Conservation (phyloP, 2,888 invertebrate genomes). For the Caenorhabditis macrosperma region DNA sequence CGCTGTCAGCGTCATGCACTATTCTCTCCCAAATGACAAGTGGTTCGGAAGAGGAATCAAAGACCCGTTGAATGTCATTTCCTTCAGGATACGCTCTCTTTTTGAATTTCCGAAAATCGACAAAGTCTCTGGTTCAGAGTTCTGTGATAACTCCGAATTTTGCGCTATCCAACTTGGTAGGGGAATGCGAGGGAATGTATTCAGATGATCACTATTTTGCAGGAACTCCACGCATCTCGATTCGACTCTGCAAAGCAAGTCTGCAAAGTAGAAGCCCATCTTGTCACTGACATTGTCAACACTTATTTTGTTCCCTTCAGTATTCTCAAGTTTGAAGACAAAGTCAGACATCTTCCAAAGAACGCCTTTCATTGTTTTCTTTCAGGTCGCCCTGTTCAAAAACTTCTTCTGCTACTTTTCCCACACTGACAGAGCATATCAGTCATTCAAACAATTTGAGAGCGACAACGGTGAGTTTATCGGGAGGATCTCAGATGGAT, state of each 20-base stretch:
- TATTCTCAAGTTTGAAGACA: slow-evolving; percentile 69
- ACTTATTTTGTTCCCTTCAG: slow-evolving; percentile 75
- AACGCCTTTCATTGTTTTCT: neutral
- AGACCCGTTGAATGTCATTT: neutral
- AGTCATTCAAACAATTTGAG: slow-evolving; percentile 73
- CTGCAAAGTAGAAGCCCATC: slow-evolving; percentile 75
- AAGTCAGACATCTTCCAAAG: slow-evolving; percentile 48
- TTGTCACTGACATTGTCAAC: slow-evolving; percentile 76
- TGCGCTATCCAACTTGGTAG: slow-evolving; percentile 31
- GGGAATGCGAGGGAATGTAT: slow-evolving; percentile 20
- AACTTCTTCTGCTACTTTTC: slow-evolving; percentile 77
- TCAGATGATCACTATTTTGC: neutral
- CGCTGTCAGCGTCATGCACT: slow-evolving; percentile 23
- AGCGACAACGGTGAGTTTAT: slow-evolving; percentile 54
- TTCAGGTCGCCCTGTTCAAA: slow-evolving; percentile 73
- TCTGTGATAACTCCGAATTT: slow-evolving; percentile 46
- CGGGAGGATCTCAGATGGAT: too few relatives aligned
- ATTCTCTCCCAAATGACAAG: slow-evolving; percentile 66
- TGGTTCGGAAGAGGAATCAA: slow-evolving; percentile 31
- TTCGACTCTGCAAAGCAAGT: slow-evolving; percentile 75
- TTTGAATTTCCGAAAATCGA: slow-evolving; percentile 72
- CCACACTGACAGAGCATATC: slow-evolving; percentile 76
- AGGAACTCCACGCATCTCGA: slow-evolving; percentile 62
- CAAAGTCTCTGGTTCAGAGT: slow-evolving; percentile 70
- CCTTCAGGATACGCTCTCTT: slow-evolving; percentile 74